Percentiles rank a stretch among this genome's conserved stretches.
Conservation (phyloP, 2,113 vertebrate genomes). For the Pelobates fuscus region DNA sequence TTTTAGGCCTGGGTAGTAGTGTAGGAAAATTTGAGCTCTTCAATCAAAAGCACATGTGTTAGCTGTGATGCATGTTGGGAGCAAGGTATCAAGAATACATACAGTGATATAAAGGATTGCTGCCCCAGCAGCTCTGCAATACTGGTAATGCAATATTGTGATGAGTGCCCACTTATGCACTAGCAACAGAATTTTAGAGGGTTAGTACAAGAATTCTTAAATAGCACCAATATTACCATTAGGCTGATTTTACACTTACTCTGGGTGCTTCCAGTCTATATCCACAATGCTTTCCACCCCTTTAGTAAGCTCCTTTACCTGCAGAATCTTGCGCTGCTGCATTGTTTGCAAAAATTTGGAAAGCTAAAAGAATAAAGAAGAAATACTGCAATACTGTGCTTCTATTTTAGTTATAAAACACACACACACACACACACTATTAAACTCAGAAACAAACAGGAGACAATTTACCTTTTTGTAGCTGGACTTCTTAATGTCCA, state of each 20-base stretch:
- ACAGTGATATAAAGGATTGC: too few relatives aligned
- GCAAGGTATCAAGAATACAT: too few relatives aligned
- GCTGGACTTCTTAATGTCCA: conserved; percentile 96
- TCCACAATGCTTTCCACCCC: conserved; percentile 95
- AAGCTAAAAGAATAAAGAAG: conserved; percentile 71
- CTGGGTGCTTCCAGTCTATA: conserved; percentile 89
- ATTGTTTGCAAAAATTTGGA: conserved; percentile 92
- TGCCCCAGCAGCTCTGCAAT: too few relatives aligned
- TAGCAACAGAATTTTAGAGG: too few relatives aligned
- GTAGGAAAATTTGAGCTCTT: too few relatives aligned
- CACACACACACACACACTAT: background rate
- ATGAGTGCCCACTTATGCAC: too few relatives aligned
- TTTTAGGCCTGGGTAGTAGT: too few relatives aligned
- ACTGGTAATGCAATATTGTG: too few relatives aligned
- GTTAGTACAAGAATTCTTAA: too few relatives aligned
- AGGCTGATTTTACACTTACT: conserved; percentile 67
- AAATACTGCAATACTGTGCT: background rate
- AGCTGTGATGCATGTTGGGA: too few relatives aligned
- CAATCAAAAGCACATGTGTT: too few relatives aligned
- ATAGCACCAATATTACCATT: background rate
- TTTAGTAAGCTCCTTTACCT: conserved; percentile 89
- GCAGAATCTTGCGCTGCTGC: conserved; percentile 81
- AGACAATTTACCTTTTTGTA: conserved; percentile 87
- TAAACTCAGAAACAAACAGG: background rate
- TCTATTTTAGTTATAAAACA: background rate